Conservation (phyloP, 2,888 invertebrate genomes). For the Thymelicus lineola region DNA sequence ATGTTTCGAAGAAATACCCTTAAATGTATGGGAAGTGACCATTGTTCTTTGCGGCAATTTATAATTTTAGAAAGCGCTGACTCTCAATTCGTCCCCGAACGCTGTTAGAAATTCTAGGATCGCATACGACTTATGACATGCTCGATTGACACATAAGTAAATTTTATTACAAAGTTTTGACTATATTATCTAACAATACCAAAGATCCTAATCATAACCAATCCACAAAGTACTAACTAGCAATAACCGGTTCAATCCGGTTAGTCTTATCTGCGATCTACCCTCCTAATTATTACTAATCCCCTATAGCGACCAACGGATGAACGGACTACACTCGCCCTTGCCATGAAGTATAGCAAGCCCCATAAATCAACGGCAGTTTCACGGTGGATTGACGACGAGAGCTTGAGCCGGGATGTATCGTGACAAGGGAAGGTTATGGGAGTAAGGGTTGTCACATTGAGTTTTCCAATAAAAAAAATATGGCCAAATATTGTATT, state of each 20-base stretch:
- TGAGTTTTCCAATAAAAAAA: background rate
- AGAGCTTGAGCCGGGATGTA: background rate
- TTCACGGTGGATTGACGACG: slow-evolving; percentile 42
- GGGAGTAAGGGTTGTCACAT: background rate
- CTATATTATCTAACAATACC: too few relatives aligned
- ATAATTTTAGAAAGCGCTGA: too few relatives aligned
- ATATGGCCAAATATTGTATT: too few relatives aligned
- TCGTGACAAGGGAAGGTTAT: background rate
- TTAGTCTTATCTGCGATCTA: slow-evolving; percentile 24
- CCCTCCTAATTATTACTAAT: slow-evolving; percentile 19
- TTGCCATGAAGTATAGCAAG: slow-evolving; percentile 31
- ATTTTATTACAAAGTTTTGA: too few relatives aligned
- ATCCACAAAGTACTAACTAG: slow-evolving; percentile 18
- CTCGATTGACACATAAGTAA: too few relatives aligned
- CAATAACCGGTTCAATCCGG: slow-evolving; percentile 10
- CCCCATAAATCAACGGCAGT: slow-evolving; percentile 44
- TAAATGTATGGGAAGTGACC: too few relatives aligned
- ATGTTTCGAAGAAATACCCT: too few relatives aligned
- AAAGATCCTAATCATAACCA: background rate
- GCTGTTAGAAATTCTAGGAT: too few relatives aligned
- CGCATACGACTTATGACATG: too few relatives aligned
- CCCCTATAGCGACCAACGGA: background rate
- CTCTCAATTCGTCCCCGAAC: too few relatives aligned
- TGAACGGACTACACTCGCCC: slow-evolving; percentile 16
- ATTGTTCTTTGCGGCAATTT: too few relatives aligned